phyloP scores from a whole-genome alignment of 2,113 vertebrate species.

The Colinus virginianus region DNA sequence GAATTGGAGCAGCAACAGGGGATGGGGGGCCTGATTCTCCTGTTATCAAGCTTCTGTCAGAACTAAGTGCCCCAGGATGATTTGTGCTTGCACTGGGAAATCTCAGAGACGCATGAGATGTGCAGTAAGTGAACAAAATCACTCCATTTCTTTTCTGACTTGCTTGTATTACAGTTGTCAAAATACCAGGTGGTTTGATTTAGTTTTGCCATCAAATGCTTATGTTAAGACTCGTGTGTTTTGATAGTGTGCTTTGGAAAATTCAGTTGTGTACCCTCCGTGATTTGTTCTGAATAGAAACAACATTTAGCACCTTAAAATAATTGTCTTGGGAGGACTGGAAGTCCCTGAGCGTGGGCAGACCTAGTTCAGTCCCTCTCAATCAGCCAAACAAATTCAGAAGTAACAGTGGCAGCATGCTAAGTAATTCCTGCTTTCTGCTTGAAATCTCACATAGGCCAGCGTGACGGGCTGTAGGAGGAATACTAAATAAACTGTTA shows the following conservation, averaged over 20 bases:
- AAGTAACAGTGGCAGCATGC: constrained; percentile 34
- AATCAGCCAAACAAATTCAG: background rate
- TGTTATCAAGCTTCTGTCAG: background rate
- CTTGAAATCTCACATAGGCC: constrained; percentile 22
- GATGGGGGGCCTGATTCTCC: background rate
- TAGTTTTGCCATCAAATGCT: background rate
- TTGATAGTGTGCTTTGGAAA: background rate
- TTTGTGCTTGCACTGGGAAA: background rate
- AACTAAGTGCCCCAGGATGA: background rate
- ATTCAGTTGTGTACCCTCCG: background rate
- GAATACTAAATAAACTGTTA: constrained; percentile 67
- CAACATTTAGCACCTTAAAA: background rate
- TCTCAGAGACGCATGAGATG: background rate
- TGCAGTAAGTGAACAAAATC: background rate
- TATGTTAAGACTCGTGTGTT: background rate
- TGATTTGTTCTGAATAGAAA: background rate
- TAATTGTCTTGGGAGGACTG: background rate
- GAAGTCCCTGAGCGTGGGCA: background rate
- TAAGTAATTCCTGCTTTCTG: constrained; percentile 38
- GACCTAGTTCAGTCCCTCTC: background rate
- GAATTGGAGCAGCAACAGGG: background rate
- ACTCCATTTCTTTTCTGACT: background rate
- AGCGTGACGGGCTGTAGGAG: background rate
- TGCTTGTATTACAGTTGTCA: background rate
- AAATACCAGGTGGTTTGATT: background rate